Conservation (phyloP, 1,140 invertebrate species). For the Prorops nasuta region DNA sequence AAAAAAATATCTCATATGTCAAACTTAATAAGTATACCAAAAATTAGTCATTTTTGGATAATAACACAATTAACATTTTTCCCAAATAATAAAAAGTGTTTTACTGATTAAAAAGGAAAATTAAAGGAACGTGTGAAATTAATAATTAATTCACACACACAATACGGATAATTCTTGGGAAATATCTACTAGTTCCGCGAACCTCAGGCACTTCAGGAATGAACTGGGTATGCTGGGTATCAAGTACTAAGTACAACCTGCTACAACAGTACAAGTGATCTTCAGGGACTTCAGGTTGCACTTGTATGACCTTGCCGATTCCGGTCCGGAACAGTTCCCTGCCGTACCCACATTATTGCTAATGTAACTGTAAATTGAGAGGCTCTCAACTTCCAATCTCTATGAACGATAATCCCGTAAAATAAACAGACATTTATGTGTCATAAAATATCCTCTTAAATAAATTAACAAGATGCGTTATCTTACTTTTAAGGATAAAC, state of each 20-base stretch:
- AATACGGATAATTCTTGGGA: slow-evolving; percentile 11
- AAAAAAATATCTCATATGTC: no score
- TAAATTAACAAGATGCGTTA: no score
- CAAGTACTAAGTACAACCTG: no score
- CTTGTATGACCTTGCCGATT: slow-evolving; percentile 52
- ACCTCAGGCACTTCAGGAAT: slow-evolving; percentile 10
- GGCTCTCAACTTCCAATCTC: slow-evolving; percentile 41
- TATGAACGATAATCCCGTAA: neutral
- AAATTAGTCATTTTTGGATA: no score
- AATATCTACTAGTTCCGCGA: slow-evolving; percentile 18
- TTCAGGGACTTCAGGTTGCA: no score
- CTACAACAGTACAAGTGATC: no score
- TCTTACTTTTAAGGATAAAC: no score
- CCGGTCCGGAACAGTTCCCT: slow-evolving; percentile 45
- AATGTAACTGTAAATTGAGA: slow-evolving; percentile 51
- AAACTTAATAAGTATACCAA: no score
- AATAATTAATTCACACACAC: slow-evolving; percentile 1
- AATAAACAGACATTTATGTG: neutral
- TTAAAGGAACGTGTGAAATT: neutral
- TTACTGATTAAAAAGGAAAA: neutral
- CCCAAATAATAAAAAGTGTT: no score
- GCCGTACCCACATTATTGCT: slow-evolving; percentile 45
- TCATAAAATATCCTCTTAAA: neutral
- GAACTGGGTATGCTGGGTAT: slow-evolving; percentile 17
- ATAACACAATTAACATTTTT: no score